Conservation (phyloP, 2,113 vertebrate genomes). For the Turdus rufiventris region DNA sequence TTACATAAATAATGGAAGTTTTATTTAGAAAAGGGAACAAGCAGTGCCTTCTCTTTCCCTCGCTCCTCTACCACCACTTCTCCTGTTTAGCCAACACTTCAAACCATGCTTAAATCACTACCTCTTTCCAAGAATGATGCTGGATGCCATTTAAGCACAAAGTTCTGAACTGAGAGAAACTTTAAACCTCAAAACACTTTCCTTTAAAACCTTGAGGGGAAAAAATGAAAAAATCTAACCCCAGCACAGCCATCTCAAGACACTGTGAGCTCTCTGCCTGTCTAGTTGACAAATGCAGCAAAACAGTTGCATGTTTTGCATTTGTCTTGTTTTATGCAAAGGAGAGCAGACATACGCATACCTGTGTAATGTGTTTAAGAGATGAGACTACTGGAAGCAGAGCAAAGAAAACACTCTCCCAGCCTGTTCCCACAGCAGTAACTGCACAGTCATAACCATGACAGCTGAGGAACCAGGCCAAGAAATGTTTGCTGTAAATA, state of each 20-base stretch:
- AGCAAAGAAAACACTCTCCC: slow-evolving; percentile 7
- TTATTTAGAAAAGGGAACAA: not conserved
- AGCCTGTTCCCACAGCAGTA: slow-evolving; percentile 15
- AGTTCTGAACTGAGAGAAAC: not conserved
- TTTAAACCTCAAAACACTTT: not conserved
- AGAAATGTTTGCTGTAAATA: slow-evolving; percentile 59
- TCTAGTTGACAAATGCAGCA: not conserved
- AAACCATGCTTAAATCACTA: not conserved
- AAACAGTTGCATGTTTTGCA: not conserved
- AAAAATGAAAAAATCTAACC: not conserved
- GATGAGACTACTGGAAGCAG: slow-evolving; percentile 4
- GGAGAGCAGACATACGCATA: not conserved
- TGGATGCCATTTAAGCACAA: not conserved
- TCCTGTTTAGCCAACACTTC: not conserved
- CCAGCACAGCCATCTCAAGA: not conserved
- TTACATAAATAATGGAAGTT: not conserved
- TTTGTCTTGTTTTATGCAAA: not conserved
- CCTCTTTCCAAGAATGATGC: not conserved
- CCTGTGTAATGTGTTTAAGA: not conserved
- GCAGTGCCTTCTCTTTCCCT: not conserved
- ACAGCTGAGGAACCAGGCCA: slow-evolving; percentile 49
- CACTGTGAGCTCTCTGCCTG: not conserved
- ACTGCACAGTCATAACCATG: slow-evolving; percentile 31
- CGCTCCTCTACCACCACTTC: not conserved
- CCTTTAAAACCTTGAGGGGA: not conserved